phyloP scores from a whole-genome alignment of 1,140 invertebrate genomes.

The Aricia agestis region DNA sequence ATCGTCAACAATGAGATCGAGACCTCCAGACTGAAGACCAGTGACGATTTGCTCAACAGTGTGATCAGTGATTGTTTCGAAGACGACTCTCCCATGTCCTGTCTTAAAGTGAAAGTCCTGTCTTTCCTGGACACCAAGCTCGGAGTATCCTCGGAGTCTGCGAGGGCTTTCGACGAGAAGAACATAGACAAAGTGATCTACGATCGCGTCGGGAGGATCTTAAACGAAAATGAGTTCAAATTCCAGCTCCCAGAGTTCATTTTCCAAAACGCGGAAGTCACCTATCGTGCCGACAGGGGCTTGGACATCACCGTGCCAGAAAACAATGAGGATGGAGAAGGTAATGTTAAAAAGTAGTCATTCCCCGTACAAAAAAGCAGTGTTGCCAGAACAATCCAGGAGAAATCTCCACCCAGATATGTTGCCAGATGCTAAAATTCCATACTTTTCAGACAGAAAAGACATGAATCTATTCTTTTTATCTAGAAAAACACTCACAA shows the following conservation, averaged over 20 bases:
- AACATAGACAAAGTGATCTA: slow-evolving; percentile 86
- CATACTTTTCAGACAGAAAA: too few species aligned
- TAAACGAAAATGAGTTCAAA: slow-evolving; percentile 83
- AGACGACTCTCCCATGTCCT: slow-evolving; percentile 79
- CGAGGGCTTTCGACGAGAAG: slow-evolving; percentile 74
- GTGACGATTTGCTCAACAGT: slow-evolving; percentile 82
- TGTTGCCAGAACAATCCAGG: too few species aligned
- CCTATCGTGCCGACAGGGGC: slow-evolving; percentile 82
- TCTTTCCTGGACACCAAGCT: slow-evolving; percentile 83
- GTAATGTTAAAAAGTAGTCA: slow-evolving; percentile 35
- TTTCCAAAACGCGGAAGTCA: slow-evolving; percentile 81
- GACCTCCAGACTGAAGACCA: slow-evolving; percentile 76
- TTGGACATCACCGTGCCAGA: slow-evolving; percentile 78
- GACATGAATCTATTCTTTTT: too few species aligned
- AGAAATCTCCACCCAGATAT: too few species aligned
- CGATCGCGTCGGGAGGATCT: slow-evolving; percentile 81
- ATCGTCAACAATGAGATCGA: slow-evolving; percentile 75
- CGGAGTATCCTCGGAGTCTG: slow-evolving; percentile 79
- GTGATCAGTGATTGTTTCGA: slow-evolving; percentile 84
- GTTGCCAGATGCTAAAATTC: background rate
- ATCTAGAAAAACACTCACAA: too few species aligned
- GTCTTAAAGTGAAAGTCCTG: slow-evolving; percentile 84
- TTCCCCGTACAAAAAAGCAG: too few species aligned
- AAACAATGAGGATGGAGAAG: slow-evolving; percentile 70
- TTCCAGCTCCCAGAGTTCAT: slow-evolving; percentile 83